Evolutionary conservation across 2,797 vertebrate genomes (phyloP), one percentile per base, ranked within the genome.

Genomic region (Linurgus olivaceus): DNA sequence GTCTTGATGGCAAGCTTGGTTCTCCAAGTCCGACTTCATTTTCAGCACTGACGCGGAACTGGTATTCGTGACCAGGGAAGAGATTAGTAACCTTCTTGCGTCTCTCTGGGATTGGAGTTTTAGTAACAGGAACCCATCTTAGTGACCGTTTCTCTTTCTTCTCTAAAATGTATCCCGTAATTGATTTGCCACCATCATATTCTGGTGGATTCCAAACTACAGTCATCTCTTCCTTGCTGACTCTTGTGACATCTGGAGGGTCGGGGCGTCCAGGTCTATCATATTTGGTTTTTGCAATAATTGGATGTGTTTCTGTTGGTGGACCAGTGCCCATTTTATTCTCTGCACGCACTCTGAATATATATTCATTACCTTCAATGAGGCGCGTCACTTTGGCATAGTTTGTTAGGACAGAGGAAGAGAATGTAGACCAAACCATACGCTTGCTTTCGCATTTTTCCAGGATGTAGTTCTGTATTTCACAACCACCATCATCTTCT

Each of bases 281-380:
- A 86, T 99, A 99, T 92, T 99, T 98, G 2, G 99, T 99, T 95
- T 99, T 99, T 25, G 99, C 99, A 90, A 99, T 97, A 95, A 99
- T 98, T 75, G 99, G 97, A 52, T 99, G 99, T 66, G 98, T 99
- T 98, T 99, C 98, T 82, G 98, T 98, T 59, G 99, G 99, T 95
- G 99, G 99, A 45, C 99, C 99, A 80, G 99, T 98, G 44, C 99
- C 99, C 98, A 99, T 99, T 96, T 99, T 99, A 94, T 99, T 99
- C 94, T 99, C 99, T 94, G 99, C 99, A 96, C 99, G 98, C 61
- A 99, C 98, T 97, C 99, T 98, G 95, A 99, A 99, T 95, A 98
- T 99, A 80, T 99, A 99, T 96, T 99, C 98, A 95, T 99, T 99
- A 81, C 99, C 99, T 98, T 99, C 99, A 89, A 98, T 98, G 28